Conservation (phyloP, 2,888 invertebrate genomes). For the Leucophenga montana region DNA sequence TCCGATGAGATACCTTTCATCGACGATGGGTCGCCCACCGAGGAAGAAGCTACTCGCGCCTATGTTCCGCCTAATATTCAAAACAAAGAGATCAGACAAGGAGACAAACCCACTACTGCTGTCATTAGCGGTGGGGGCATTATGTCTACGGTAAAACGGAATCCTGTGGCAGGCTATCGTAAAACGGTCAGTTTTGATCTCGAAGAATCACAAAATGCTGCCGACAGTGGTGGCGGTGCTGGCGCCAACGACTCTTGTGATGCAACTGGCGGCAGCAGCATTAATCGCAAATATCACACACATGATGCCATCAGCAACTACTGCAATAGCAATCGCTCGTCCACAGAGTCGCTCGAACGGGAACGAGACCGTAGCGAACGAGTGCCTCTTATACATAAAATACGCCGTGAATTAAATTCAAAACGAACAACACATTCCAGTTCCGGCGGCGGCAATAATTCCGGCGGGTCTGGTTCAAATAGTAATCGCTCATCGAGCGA, state of each 20-base stretch:
- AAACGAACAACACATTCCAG: constrained; percentile 60
- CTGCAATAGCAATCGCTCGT: constrained; percentile 50
- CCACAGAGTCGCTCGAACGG: constrained; percentile 56
- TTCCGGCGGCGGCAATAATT: constrained; percentile 59
- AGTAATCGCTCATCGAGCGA: constrained; percentile 66
- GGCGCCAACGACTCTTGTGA: constrained; percentile 27
- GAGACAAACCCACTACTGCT: constrained; percentile 11
- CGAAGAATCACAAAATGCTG: constrained; percentile 50
- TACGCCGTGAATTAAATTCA: constrained; percentile 63
- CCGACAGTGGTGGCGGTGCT: constrained; percentile 20
- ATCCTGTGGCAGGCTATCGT: constrained; percentile 57
- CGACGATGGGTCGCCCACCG: constrained; percentile 73
- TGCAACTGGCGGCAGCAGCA: constrained; percentile 32
- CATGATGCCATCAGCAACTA: constrained; percentile 68
- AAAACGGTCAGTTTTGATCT: constrained; percentile 73
- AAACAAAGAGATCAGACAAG: constrained; percentile 29
- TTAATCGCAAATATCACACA: constrained; percentile 67
- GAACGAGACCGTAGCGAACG: constrained; percentile 45
- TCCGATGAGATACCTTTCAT: constrained; percentile 73
- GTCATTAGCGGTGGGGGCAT: constrained; percentile 44
- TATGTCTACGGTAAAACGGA: constrained; percentile 46
- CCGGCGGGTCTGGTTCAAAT: constrained; percentile 64
- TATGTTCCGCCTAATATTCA: constrained; percentile 51
- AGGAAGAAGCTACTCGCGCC: constrained; percentile 49
- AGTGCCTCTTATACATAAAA: constrained; percentile 65